Base-by-base conservation (phyloP, 2,888 invertebrate genomes). In the Lasioglossum malachurum region DNA sequence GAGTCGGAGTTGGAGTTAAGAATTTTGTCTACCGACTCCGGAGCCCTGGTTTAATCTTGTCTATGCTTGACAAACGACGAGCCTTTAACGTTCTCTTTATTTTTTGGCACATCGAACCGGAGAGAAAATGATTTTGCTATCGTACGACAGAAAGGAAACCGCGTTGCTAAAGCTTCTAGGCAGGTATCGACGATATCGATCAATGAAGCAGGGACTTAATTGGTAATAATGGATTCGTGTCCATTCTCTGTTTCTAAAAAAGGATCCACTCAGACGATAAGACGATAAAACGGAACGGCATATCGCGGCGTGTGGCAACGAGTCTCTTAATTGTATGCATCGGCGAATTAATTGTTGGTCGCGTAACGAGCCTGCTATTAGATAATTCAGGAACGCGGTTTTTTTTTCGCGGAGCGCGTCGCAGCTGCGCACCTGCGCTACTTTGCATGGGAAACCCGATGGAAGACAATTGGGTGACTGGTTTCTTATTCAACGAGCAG, bases 341-440 rank as follows among this genome's bases (percentile, higher is more conserved):
- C 44, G 57, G 57, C 49, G 14, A 46, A 72, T 38, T 88, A 90
- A 87, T 91, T 83, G 73, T 27, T 71, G 41, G 74, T 69, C 80
- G 75, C 64, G 49, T 88, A 87, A 84, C 69, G 44, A 75, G 38
- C 38, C 69, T 27, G 80, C 76, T 73, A 80, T 91, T 87, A 82
- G 83, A 75, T 85, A 90, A 90, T 86, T 87, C 72, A 86, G 41
- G 31, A 79, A 84, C 67, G 82, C 46, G 80, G 53, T 23, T 8
- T 16, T 46, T 85, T 84, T 67, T 49, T 53, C 75, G 53, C 71
- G 35, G 38, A 23, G 31, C 16, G 31, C 16, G 41, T 64, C 35
- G 74, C 82, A 87, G 49, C 71, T 84, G 82, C 74, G 27, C 83
- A 84, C 41, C 82, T 85, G 83, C 35, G 57, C 14, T 10, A 27